Evolutionary conservation across 2,797 vertebrate genomes (phyloP).

Genomic region (Micromesistius poutassou): DNA sequence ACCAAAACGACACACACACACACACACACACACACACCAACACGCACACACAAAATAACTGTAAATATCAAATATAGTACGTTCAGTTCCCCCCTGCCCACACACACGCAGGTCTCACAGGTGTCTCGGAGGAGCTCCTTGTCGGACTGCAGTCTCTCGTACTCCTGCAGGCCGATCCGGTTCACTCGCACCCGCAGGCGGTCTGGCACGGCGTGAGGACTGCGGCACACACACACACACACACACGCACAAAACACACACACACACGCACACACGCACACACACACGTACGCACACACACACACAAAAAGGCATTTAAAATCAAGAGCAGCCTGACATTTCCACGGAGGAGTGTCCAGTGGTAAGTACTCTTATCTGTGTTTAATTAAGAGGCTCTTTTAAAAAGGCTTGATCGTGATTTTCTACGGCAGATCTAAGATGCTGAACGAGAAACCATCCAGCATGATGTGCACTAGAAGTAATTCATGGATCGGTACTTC

Average conservation of each 20-base stretch:
- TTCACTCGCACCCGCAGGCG: slow-evolving; percentile 94
- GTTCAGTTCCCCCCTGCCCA: neutral
- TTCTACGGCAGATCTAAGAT: neutral
- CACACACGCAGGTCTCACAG: slow-evolving; percentile 75
- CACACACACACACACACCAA: too few species aligned
- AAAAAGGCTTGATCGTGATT: neutral
- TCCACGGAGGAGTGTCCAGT: neutral
- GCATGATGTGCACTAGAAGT: neutral
- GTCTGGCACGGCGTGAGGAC: slow-evolving; percentile 91
- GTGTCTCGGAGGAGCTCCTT: slow-evolving; percentile 94
- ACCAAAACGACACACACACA: too few species aligned
- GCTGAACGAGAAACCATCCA: neutral
- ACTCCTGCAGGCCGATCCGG: slow-evolving; percentile 90
- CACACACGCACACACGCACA: slow-evolving; percentile 1
- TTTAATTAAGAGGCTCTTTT: neutral
- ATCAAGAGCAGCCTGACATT: slow-evolving; percentile 1
- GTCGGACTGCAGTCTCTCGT: slow-evolving; percentile 91
- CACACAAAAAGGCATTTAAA: slow-evolving; percentile 6
- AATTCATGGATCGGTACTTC: neutral
- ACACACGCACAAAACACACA: slow-evolving; percentile 11
- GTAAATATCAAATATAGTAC: neutral
- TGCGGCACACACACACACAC: slow-evolving; percentile 50
- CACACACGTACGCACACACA: slow-evolving; percentile 5
- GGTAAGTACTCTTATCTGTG: neutral
- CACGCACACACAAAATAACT: neutral